phyloP scores from a whole-genome alignment of 2,888 invertebrate species.

The Aphrophora alni region DNA sequence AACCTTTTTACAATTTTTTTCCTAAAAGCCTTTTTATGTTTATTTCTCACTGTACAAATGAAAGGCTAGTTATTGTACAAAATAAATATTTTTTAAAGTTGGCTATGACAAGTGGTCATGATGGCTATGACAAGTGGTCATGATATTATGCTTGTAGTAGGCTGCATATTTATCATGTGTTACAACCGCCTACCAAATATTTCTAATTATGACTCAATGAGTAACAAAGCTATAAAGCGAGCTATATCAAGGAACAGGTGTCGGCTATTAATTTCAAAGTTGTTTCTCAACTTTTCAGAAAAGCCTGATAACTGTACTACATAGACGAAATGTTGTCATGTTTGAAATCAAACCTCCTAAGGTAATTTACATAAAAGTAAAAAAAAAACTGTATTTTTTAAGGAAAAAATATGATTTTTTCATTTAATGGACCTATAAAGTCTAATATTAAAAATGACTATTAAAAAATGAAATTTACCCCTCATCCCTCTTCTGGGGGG shows the following conservation, averaged over 20 bases:
- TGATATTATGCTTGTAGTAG: slow-evolving; percentile 36
- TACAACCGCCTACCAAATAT: slow-evolving; percentile 42
- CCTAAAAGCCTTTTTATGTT: slow-evolving; percentile 35
- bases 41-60: slow-evolving; percentile 35
- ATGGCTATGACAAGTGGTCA: slow-evolving; percentile 9
- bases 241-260: slow-evolving; percentile 46
- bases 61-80: slow-evolving; percentile 28
- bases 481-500: no score
- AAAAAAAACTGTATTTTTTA: no score
- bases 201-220: slow-evolving; percentile 41
- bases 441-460: no score
- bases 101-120: not conserved
- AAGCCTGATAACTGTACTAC: slow-evolving; percentile 45
- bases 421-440: no score
- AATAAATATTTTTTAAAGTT: no score
- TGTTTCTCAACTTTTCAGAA: slow-evolving; percentile 45
- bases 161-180: slow-evolving; percentile 38
- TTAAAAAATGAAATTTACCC: no score
- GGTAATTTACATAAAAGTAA: no score
- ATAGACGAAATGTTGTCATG: slow-evolving; percentile 45
- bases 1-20: slow-evolving; percentile 31
- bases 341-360: no score
- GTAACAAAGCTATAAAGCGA: slow-evolving; percentile 44
- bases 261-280: slow-evolving; percentile 43
- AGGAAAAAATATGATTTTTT: no score